Percentiles rank a stretch among this genome's conserved stretches.
Conservation (phyloP, 2,888 invertebrate genomes). For the Camponotus fellah region DNA sequence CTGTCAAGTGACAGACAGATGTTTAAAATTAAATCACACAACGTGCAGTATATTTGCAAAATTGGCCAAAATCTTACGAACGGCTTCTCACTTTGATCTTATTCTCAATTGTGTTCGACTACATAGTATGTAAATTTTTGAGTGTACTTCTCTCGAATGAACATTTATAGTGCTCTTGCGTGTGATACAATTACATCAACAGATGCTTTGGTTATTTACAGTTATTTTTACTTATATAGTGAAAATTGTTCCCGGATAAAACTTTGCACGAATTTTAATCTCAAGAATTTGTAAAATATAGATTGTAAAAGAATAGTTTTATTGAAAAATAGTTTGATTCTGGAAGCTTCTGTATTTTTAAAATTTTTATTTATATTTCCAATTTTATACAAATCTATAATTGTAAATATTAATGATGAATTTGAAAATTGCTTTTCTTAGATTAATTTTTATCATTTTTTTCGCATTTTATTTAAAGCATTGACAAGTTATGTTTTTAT, state of each 20-base stretch:
- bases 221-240: neutral
- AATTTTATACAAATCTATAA: neutral
- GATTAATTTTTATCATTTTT: neutral
- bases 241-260: slow-evolving; percentile 27
- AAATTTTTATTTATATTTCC: neutral
- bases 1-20: neutral
- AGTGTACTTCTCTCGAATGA: slow-evolving; percentile 29
- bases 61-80: neutral
- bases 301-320: neutral
- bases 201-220: slow-evolving; percentile 74
- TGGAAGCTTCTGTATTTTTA: neutral
- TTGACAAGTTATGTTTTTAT: neutral
- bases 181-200: slow-evolving; percentile 68
- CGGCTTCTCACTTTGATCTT: slow-evolving; percentile 6
- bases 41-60: neutral
- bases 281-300: neutral
- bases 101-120: neutral
- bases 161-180: slow-evolving; percentile 5
- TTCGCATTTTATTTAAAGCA: neutral
- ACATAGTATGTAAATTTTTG: neutral
- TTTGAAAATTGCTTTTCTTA: neutral
- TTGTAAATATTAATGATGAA: neutral
- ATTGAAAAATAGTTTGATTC: neutral
- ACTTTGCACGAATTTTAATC: neutral
- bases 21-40: neutral